Evolutionary conservation across 64 coral and sea anemone species (phyloP).

Genomic region (Pocillopora damicornis): DNA sequence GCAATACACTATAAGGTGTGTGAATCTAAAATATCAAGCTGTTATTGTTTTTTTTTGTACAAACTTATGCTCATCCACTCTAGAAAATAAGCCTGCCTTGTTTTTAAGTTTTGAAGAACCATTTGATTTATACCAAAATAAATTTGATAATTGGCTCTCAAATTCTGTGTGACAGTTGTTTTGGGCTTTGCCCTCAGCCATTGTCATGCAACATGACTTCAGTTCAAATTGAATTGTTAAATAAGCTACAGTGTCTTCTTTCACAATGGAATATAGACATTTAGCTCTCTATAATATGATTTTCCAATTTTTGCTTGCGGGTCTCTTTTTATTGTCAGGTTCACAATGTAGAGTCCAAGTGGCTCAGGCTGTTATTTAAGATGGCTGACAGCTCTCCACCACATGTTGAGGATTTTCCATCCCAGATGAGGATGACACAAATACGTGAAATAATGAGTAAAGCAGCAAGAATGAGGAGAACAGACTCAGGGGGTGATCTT

Average conservation of each 20-base stretch:
- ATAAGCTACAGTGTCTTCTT: too few species aligned
- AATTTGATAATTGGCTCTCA: too few species aligned
- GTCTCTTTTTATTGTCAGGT: conserved; percentile 1
- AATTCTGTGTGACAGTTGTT: too few species aligned
- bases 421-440: conserved; percentile 45
- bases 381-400: conserved; percentile 46
- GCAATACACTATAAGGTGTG: too few species aligned
- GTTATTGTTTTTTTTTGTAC: not conserved
- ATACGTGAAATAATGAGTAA: conserved; percentile 75
- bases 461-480: conserved; percentile 61
- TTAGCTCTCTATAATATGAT: too few species aligned
- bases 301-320: too few species aligned
- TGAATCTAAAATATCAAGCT: not conserved
- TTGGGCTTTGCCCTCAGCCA: too few species aligned
- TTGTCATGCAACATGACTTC: too few species aligned
- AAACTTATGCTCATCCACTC: too few species aligned
- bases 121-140: too few species aligned
- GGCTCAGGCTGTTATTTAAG: conserved; percentile 68
- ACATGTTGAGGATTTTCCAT: conserved; percentile 6
- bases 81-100: not conserved
- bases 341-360: conserved; percentile 61
- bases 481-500: conserved; percentile 62
- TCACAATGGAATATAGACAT: too few species aligned
- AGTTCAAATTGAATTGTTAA: too few species aligned
- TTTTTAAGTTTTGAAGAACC: not conserved